Percentiles rank a stretch among this genome's conserved stretches.
Evolutionary conservation across 37 sponge, comb jelly and placozoan genomes (phyloP).

Genomic region (Halichondria panicea): DNA sequence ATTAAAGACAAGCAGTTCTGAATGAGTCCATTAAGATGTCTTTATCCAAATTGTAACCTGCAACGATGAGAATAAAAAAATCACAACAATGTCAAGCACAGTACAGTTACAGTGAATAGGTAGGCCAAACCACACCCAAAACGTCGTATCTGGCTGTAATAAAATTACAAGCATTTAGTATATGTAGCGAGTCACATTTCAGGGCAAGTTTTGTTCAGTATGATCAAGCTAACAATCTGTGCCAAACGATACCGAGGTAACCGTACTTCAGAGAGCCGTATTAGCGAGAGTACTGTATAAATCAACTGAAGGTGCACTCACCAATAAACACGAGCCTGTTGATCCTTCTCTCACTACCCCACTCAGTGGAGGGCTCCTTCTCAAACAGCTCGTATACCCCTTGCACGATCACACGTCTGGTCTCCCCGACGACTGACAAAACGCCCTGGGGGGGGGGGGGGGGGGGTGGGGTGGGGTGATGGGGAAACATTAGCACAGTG

Average conservation of each 20-base stretch:
- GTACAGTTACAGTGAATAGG: too few relatives aligned
- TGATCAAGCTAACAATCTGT: too few relatives aligned
- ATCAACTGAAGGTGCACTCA: not conserved
- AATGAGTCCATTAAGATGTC: conserved; percentile 42
- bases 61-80: not conserved
- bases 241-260: not conserved
- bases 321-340: conserved; percentile 82
- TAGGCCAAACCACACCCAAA: too few relatives aligned
- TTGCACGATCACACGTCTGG: conserved; percentile 65
- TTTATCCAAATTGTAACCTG: conserved; percentile 53
- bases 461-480: too few relatives aligned
- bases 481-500: too few relatives aligned
- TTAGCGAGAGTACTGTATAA: not conserved
- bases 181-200: too few relatives aligned
- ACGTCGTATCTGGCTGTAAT: too few relatives aligned
- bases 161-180: too few relatives aligned
- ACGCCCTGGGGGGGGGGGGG: too few relatives aligned
- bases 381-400: conserved; percentile 87
- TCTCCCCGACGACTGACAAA: conserved; percentile 37
- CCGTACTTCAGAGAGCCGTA: not conserved
- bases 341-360: conserved; percentile 48
- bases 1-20: conserved; percentile 25
- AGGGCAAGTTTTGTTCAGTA: too few relatives aligned
- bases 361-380: conserved; percentile 46
- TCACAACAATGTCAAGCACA: not conserved